A percentile compares a stretch with the other conserved stretches of the same genome.
Evolutionary conservation across 2,113 vertebrate genomes (phyloP).

Genomic region (Eurystomus gularis): DNA sequence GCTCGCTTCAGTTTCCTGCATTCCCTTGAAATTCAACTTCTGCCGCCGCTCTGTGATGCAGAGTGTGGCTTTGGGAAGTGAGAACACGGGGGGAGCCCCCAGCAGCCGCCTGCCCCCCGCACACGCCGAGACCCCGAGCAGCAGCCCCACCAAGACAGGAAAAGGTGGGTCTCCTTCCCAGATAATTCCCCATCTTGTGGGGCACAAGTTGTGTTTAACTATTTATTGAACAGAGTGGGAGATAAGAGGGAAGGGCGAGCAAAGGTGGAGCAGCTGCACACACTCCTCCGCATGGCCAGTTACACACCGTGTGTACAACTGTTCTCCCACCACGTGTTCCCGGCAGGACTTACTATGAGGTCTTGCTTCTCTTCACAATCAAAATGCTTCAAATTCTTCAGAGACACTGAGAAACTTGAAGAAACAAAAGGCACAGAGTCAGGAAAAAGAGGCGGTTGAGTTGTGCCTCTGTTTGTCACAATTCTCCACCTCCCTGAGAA

Average conservation of each 20-base stretch:
- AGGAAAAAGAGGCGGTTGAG: not conserved
- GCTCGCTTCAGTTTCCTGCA: not conserved
- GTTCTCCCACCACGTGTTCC: fast-evolving
- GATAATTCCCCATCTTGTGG: not conserved
- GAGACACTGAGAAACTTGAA: conserved; percentile 78
- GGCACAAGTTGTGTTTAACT: not conserved
- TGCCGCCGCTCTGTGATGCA: not conserved
- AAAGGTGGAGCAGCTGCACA: not conserved
- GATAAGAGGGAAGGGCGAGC: not conserved
- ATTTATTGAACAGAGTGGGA: fast-evolving
- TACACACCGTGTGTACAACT: fast-evolving
- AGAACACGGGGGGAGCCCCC: not conserved
- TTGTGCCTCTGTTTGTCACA: not conserved
- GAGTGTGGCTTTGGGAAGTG: not conserved
- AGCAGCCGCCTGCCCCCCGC: not conserved
- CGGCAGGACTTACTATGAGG: conserved; percentile 79
- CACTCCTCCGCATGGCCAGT: fast-evolving
- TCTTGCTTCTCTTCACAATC: conserved; percentile 84
- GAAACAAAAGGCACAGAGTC: not conserved
- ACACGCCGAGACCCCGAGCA: fast-evolving
- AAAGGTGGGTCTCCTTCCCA: not conserved
- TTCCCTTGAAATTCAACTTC: not conserved
- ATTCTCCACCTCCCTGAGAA: not conserved
- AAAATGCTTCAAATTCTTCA: conserved; percentile 87
- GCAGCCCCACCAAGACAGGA: not conserved